Percentiles rank a stretch among this genome's conserved stretches.
phyloP scores from a whole-genome alignment of 2,888 invertebrate species.

The Calephelis perditalis region DNA sequence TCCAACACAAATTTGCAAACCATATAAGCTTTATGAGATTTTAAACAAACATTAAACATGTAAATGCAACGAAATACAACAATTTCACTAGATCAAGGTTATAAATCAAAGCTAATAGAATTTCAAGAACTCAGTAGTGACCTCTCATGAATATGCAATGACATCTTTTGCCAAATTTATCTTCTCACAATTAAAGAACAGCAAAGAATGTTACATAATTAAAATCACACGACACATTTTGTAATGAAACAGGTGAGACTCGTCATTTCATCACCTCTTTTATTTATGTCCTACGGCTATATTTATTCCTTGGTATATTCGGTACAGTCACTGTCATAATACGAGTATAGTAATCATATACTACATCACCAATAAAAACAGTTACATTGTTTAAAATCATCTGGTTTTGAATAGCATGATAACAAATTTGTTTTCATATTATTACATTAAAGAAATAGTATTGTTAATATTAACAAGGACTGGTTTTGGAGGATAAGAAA shows the following conservation, averaged over 20 bases:
- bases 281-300: conserved; percentile 9
- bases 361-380: too few relatives aligned
- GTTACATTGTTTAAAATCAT: too few relatives aligned
- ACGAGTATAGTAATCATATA: background rate
- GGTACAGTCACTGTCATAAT: background rate
- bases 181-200: conserved; percentile 5
- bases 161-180: conserved; percentile 11
- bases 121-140: background rate
- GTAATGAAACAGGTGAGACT: conserved; percentile 10
- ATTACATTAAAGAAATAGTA: too few relatives aligned
- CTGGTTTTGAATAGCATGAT: too few relatives aligned
- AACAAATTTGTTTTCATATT: too few relatives aligned
- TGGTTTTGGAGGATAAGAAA: too few relatives aligned
- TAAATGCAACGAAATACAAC: too few relatives aligned
- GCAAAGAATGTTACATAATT: conserved; percentile 11
- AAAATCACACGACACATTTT: conserved; percentile 11
- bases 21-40: too few relatives aligned
- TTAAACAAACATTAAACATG: too few relatives aligned
- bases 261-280: conserved; percentile 11
- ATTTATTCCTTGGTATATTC: background rate
- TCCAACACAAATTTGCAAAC: too few relatives aligned
- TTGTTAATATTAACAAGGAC: too few relatives aligned
- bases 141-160: conserved; percentile 6
- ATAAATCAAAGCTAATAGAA: background rate
- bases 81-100: conserved; percentile 1